phyloP scores from a whole-genome alignment of 1,140 invertebrate genomes.

The Ephestia elutella region DNA sequence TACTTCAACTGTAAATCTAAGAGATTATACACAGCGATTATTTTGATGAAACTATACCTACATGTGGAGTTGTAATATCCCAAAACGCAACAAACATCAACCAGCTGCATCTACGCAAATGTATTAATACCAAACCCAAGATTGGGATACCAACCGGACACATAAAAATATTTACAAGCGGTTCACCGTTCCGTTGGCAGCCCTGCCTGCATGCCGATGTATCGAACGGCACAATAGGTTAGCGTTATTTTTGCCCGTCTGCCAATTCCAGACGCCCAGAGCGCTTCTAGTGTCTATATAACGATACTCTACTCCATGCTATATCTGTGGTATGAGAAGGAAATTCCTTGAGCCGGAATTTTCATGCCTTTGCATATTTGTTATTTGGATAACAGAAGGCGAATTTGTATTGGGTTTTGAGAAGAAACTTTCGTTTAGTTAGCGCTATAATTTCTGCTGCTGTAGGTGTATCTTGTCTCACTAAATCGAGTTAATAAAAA shows the following conservation, averaged over 20 bases:
- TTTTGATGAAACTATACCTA: too few species aligned
- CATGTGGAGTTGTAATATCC: background rate
- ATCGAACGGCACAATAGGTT: slow-evolving; percentile 44
- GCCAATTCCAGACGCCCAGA: slow-evolving; percentile 29
- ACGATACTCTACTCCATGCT: background rate
- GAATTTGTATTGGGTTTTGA: background rate
- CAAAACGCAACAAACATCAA: background rate
- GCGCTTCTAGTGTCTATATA: slow-evolving; percentile 15
- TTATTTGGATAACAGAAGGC: background rate
- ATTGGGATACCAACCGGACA: background rate
- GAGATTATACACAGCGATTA: too few species aligned
- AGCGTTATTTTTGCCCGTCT: slow-evolving; percentile 53
- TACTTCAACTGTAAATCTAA: too few species aligned
- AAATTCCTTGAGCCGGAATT: background rate
- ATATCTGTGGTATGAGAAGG: background rate
- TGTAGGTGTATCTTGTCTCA: too few species aligned
- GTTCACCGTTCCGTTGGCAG: slow-evolving; percentile 3
- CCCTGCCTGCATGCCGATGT: slow-evolving; percentile 23
- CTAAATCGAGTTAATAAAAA: too few species aligned
- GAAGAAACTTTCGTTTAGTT: background rate
- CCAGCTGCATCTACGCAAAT: background rate
- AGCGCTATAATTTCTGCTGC: too few species aligned
- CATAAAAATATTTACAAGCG: slow-evolving; percentile 5
- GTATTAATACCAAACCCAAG: background rate
- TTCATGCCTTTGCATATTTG: background rate